Base-by-base conservation (phyloP, 2,888 invertebrate species). In the Drosophila borborema region DNA sequence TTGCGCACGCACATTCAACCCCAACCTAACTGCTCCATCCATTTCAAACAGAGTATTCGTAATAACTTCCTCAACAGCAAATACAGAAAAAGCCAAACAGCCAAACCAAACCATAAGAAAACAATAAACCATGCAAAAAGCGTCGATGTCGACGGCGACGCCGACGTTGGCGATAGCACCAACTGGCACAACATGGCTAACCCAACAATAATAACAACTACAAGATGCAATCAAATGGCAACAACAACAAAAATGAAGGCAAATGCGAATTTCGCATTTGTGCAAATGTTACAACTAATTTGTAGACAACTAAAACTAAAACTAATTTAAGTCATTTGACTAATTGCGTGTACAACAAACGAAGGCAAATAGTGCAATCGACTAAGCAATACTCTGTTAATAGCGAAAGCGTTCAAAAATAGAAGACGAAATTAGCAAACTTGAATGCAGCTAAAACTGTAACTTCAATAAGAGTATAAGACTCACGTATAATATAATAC, bases 121-220 rank as follows among this genome's bases (percentile, higher is more conserved):
- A 87, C 68, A 66, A 66, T 51, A 73, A 77, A 20, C 45, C 38
- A 71, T 75, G 61, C 68, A 67, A 73, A 69, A 49, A 72, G 66
- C 45, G 45, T 45, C 40, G 51, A 62, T 36, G 46, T 34, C 36
- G 36, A 69, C 40, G 45, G 54, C 40, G 36, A 69, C 40, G 45
- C 41, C 34, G 31, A 43, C 46, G 65, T 41, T 56, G 28, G 80
- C 82, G 85, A 89, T 78, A 75, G 80, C 88, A 58, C 88, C 82
- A 90, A 74, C 86, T 85, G 90, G 82, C 72, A 89, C 86, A 76
- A 80, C 72, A 76, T 67, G 74, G 80, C 72, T 73, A 53, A 74
- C 41, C 38, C 66, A 73, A 40, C 62, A 64, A 61, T 36, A 69
- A 23, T 18, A 66, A 58, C 53, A 65, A 46, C 48, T 58, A 43